A percentile compares a stretch with the other conserved stretches of the same genome.
Evolutionary conservation across 2,113 vertebrate species (phyloP).

Genomic region (Gymnocephalus cernua): DNA sequence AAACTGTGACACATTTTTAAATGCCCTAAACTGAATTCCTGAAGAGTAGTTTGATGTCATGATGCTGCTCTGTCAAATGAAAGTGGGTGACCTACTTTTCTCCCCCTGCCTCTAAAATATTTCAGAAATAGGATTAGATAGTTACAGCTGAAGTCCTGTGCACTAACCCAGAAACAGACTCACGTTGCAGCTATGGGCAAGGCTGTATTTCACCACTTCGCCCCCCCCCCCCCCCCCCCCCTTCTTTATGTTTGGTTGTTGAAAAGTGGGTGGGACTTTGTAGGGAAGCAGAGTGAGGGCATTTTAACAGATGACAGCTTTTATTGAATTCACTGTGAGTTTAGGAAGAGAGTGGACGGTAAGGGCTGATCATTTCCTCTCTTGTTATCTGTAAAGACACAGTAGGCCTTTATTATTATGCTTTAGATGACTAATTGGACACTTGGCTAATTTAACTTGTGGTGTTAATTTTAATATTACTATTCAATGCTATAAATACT

Average conservation of each 20-base stretch:
- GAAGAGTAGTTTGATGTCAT: conserved; percentile 79
- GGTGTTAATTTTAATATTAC: neutral
- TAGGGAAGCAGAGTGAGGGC: conserved; percentile 67
- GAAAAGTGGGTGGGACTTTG: conserved; percentile 80
- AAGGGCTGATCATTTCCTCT: conserved; percentile 42
- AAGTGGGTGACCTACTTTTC: conserved; percentile 84
- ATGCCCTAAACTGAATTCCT: conserved; percentile 79
- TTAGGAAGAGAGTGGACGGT: conserved; percentile 60
- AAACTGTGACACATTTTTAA: conserved; percentile 70
- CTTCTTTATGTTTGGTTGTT: conserved; percentile 75
- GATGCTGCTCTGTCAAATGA: conserved; percentile 75
- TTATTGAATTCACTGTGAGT: conserved; percentile 67
- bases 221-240: conserved; percentile 24
- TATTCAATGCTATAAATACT: neutral
- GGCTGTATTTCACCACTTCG: conserved; percentile 65
- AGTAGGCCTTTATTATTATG: conserved; percentile 50
- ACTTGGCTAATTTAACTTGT: conserved; percentile 12
- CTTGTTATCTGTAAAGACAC: conserved; percentile 47
- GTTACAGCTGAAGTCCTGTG: conserved; percentile 81
- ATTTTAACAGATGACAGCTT: conserved; percentile 78
- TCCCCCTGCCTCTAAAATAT: conserved; percentile 78
- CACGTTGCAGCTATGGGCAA: conserved; percentile 78
- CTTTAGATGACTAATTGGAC: conserved; percentile 2
- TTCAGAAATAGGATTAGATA: conserved; percentile 83
- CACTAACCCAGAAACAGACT: conserved; percentile 83